These are phyloP conservation scores for Lamproptera curius DNA, from an alignment of 2,888 invertebrate species.

Conservation along the genomic window DNA sequence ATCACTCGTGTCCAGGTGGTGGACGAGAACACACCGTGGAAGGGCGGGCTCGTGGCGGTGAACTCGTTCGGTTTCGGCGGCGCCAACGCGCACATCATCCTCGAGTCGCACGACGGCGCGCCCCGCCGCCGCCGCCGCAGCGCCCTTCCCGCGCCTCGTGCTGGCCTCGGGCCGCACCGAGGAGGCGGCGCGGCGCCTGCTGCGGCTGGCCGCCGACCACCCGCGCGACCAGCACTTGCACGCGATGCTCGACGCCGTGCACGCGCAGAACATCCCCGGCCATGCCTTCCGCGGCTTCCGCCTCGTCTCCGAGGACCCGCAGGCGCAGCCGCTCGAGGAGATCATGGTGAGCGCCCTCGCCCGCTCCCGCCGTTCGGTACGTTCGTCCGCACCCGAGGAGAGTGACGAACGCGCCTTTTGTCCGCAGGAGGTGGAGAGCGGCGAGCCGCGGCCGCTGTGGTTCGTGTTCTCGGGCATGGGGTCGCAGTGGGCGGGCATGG, in stretches of 20 bases:
- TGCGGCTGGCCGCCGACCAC: slow-evolving; percentile 80
- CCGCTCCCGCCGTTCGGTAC: too few relatives aligned
- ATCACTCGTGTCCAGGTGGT: slow-evolving; percentile 81
- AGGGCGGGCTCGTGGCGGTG: slow-evolving; percentile 93
- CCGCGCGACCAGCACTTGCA: slow-evolving; percentile 85
- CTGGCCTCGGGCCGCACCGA: slow-evolving; percentile 92
- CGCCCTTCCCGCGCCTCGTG: slow-evolving; percentile 81
- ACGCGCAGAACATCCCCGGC: slow-evolving; percentile 82
- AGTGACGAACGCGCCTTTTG: background rate
- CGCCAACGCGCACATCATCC: slow-evolving; percentile 94
- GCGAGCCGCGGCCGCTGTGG: slow-evolving; percentile 91
- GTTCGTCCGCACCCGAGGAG: background rate
- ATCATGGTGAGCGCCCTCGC: slow-evolving; percentile 21
- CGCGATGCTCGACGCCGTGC: slow-evolving; percentile 86
- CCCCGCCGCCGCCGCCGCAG: slow-evolving; percentile 65
- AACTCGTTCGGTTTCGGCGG: slow-evolving; percentile 99
- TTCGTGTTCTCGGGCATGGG: slow-evolving; percentile 99
- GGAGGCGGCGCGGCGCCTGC: slow-evolving; percentile 82
- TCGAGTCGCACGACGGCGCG: slow-evolving; percentile 85
- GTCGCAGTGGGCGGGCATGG: slow-evolving; percentile 98
- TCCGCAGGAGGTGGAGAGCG: slow-evolving; percentile 43
- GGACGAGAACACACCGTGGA: slow-evolving; percentile 88
- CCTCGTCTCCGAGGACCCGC: slow-evolving; percentile 79
- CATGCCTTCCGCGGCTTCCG: slow-evolving; percentile 91
- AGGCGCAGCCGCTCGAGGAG: slow-evolving; percentile 34